Base-by-base conservation (phyloP, 2,113 vertebrate species). In the Anolis carolinensis region DNA sequence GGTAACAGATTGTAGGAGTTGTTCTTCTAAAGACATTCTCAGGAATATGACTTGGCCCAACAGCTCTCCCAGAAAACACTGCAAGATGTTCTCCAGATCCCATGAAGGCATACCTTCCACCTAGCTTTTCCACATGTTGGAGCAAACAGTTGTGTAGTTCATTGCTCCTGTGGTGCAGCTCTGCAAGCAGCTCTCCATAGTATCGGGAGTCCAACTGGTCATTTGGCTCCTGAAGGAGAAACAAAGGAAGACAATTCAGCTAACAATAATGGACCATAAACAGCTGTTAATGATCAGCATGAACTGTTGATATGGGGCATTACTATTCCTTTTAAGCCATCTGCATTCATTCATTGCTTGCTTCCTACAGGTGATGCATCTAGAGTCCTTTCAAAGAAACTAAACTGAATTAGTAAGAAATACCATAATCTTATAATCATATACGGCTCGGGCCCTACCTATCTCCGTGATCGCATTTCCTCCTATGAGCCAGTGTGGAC, bases 171-270 rank as follows among this genome's bases (percentile, higher is more conserved):
- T 97, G 96, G 95, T 96, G 97, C 89, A 99, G 96, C 13, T 99
- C 98, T 0, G 98, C 98, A 79, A 99, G 97, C 83, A 99, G 96
- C 92, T 98, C 98, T 0, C 98, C 98, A 0, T 99, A 99, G 95
- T 97, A 99, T 30, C 98, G 97, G 0, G 97, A 98, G 93, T 99
- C 98, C 93, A 99, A 81, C 93, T 98, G 98, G 84, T 94, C 92
- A 0, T 89, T 92, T 0, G 20, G 67, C 2, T 93, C 89, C 82
- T 78, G 87, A 34, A 88, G 9, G 14, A 16, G 18, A 18, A 59
- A 59, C 18, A 59, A 55, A 30, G 59, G 59, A 34, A 25, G 36
- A 0, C 84, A 0, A 6, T 68, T 27, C 1, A 74, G 86, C 27
- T 3, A 9, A 82, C 0, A 1, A 0, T 7, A 32, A 1, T 25